Conservation (phyloP, 2,113 vertebrate genomes). For the Mormoops blainvillei region DNA sequence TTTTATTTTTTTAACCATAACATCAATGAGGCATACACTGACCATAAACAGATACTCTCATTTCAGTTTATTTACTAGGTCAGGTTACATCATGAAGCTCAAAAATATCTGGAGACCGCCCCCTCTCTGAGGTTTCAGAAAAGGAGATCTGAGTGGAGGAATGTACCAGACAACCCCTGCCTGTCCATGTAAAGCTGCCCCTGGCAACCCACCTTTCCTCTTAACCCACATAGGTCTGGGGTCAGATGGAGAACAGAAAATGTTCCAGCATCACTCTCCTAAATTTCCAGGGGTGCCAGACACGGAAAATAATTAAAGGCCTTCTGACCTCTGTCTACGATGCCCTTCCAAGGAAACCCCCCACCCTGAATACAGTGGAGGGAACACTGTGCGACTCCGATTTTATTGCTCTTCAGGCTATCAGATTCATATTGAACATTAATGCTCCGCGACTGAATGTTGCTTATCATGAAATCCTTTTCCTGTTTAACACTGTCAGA, state of each 20-base stretch:
- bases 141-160: neutral
- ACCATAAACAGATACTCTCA: neutral
- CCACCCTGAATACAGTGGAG: neutral
- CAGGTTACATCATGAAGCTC: neutral
- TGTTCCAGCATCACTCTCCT: neutral
- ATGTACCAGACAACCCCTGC: neutral
- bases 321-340: neutral
- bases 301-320: neutral
- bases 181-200: neutral
- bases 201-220: neutral
- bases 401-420: neutral
- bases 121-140: neutral
- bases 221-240: neutral
- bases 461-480: neutral
- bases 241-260: accelerated
- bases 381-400: neutral
- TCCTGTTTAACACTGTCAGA: neutral
- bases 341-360: neutral
- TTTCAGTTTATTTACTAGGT: neutral
- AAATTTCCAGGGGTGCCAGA: neutral
- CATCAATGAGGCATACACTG: accelerated
- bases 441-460: neutral
- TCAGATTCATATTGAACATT: no score
- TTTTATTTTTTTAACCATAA: no score
- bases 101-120: neutral